Base-by-base conservation (phyloP, 2,888 invertebrate species). In the Lepidocyrtinus sp. region DNA sequence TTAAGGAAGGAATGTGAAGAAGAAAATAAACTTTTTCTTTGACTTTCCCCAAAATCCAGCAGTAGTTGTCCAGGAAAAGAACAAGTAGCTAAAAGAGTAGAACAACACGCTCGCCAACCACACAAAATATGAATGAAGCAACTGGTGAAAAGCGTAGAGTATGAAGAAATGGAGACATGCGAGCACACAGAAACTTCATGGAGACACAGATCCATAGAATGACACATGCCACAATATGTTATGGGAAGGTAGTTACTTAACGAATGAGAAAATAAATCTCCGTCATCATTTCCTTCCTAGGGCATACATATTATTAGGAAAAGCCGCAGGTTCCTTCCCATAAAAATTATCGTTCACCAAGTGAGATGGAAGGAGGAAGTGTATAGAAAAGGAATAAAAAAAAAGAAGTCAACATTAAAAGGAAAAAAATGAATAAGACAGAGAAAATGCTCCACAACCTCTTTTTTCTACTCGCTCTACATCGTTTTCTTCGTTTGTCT, bases 191-290 rank as follows among this genome's bases (percentile, higher is more conserved):
- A 36, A 36, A 36, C 36, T 12, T 36, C 5, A 12, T 36, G n/a
- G n/a, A n/a, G n/a, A n/a, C n/a, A n/a, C 36, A 36, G 12, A 12
- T 36, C 36, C 36, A 36, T 36, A n/a, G 15, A 55, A 55, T 76
- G 76, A 65, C 76, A 70, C 70, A 70, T 77, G 65, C 50, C 68
- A 67, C 72, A 72, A 77, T 77, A 71, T 78, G 72, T 61, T 73
- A 22, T 36, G 68, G 25, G 73, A 68, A 63, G 71, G 68, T 78
- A 79, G 62, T 78, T 73, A 79, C 73, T 78, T 73, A 73, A 65
- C 67, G 68, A 69, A 79, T 74, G 74, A 69, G 74, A 59, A 59
- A 69, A 79, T 79, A 79, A 79, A 79, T 79, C 79, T 73, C 63
- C 74, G 79, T 79, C 76, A 70, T 76, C 74, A 79, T 79, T 79